phyloP scores from a whole-genome alignment of 2,888 invertebrate genomes.

The Mythimna pallens region DNA sequence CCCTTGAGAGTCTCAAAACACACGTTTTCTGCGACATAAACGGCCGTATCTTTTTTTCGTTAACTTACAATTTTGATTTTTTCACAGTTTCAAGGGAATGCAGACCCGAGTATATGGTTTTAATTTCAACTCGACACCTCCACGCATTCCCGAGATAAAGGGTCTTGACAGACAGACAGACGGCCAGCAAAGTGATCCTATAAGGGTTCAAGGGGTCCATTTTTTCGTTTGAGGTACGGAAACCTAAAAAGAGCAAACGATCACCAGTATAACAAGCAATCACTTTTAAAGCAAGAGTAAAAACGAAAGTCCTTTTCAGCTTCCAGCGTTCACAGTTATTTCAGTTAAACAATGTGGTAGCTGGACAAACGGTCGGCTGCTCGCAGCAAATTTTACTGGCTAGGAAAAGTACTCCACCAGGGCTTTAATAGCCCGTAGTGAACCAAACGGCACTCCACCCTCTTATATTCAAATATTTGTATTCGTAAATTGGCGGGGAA shows the following conservation, averaged over 20 bases:
- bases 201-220: no score
- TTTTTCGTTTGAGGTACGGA: no score
- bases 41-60: no score
- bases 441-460: constrained; percentile 14
- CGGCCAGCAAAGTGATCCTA: no score
- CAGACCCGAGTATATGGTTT: no score
- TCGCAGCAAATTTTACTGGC: constrained; percentile 41
- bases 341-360: constrained; percentile 59
- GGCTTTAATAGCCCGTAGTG: constrained; percentile 18
- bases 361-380: constrained; percentile 30
- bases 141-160: no score
- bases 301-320: constrained; percentile 25
- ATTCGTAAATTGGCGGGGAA: constrained; percentile 1
- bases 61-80: no score
- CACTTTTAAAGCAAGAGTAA: constrained; percentile 40
- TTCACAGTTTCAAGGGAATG: no score
- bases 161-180: no score
- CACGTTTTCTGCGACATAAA: no score
- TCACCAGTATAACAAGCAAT: constrained; percentile 39
- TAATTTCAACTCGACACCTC: no score
- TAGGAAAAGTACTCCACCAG: constrained; percentile 31
- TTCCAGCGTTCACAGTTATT: constrained; percentile 48
- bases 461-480: constrained; percentile 14
- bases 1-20: no score
- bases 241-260: constrained; percentile 6